These are phyloP conservation scores for Reinhardtius hippoglossoides DNA, from an alignment of 2,113 vertebrate species.

Conservation along the genomic window DNA sequence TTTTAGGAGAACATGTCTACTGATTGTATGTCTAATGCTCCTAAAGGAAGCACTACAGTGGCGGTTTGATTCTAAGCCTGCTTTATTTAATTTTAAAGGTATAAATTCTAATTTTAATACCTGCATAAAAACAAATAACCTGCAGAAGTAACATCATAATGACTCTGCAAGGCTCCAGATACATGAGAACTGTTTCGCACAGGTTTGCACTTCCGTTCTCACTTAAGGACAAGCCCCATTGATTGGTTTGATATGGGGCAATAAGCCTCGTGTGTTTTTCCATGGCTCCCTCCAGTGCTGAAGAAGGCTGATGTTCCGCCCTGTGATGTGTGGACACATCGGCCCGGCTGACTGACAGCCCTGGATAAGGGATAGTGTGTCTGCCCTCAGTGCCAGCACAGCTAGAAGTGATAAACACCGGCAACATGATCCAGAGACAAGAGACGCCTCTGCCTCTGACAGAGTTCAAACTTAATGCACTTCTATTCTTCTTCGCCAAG, in stretches of 20 bases:
- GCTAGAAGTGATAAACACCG: slow-evolving; percentile 93
- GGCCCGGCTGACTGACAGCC: slow-evolving; percentile 90
- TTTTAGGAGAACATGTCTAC: slow-evolving; percentile 22
- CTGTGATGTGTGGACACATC: slow-evolving; percentile 84
- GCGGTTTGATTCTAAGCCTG: background rate
- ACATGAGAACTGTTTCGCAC: slow-evolving; percentile 70
- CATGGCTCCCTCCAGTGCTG: slow-evolving; percentile 66
- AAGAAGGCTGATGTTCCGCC: slow-evolving; percentile 64
- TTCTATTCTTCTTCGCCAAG: slow-evolving; percentile 72
- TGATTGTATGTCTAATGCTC: slow-evolving; percentile 5
- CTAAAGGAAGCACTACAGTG: background rate
- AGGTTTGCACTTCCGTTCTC: slow-evolving; percentile 77
- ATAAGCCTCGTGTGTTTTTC: slow-evolving; percentile 72
- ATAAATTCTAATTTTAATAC: slow-evolving; percentile 6
- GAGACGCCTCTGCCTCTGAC: slow-evolving; percentile 89
- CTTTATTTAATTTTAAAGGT: slow-evolving; percentile 12
- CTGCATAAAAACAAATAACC: background rate
- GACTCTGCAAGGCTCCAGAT: slow-evolving; percentile 56
- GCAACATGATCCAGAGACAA: slow-evolving; percentile 91
- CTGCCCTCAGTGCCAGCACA: slow-evolving; percentile 87
- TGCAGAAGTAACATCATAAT: slow-evolving; percentile 50
- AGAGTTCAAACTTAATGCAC: slow-evolving; percentile 91
- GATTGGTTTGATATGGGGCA: slow-evolving; percentile 71
- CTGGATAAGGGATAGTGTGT: slow-evolving; percentile 92
- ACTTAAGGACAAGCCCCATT: slow-evolving; percentile 80